A percentile compares a stretch with the other conserved stretches of the same genome.
phyloP scores from a whole-genome alignment of 1,140 invertebrate species.

The Coelopa frigida region DNA sequence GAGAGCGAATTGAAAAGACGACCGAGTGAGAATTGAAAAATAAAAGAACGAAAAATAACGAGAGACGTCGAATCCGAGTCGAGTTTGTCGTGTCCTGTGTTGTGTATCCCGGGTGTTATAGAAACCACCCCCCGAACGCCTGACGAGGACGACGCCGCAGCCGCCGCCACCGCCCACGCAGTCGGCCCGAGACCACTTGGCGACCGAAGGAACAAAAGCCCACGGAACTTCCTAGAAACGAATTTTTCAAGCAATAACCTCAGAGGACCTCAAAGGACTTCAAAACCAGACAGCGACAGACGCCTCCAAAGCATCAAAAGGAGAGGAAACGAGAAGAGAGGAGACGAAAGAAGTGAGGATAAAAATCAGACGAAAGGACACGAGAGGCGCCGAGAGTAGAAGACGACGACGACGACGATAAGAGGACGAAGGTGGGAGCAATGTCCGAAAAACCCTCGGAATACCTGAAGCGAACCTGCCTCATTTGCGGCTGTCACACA shows the following conservation, averaged over 20 bases:
- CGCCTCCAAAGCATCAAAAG: neutral
- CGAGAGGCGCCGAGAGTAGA: slow-evolving; percentile 15
- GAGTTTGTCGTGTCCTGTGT: slow-evolving; percentile 6
- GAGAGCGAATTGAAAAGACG: neutral
- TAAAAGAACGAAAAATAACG: too few relatives aligned
- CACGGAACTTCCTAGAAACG: neutral
- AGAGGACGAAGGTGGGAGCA: slow-evolving; percentile 23
- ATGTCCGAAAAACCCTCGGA: slow-evolving; percentile 29
- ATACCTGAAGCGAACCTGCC: slow-evolving; percentile 42
- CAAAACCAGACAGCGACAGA: neutral
- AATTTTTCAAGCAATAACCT: neutral
- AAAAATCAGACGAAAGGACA: neutral
- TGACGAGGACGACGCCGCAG: too few relatives aligned
- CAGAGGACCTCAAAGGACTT: slow-evolving; percentile 1
- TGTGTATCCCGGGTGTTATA: slow-evolving; percentile 12
- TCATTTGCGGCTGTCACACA: slow-evolving; percentile 43
- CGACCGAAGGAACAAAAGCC: neutral
- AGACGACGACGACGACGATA: slow-evolving; percentile 25
- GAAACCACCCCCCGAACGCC: slow-evolving; percentile 4
- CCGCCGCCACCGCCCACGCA: too few relatives aligned
- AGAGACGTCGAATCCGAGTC: too few relatives aligned
- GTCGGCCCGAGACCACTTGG: too few relatives aligned
- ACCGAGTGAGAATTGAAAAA: neutral
- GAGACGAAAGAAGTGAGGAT: neutral
- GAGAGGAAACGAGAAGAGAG: neutral